phyloP scores from a whole-genome alignment of 1,140 invertebrate genomes.

The Helicoverpa zea region DNA sequence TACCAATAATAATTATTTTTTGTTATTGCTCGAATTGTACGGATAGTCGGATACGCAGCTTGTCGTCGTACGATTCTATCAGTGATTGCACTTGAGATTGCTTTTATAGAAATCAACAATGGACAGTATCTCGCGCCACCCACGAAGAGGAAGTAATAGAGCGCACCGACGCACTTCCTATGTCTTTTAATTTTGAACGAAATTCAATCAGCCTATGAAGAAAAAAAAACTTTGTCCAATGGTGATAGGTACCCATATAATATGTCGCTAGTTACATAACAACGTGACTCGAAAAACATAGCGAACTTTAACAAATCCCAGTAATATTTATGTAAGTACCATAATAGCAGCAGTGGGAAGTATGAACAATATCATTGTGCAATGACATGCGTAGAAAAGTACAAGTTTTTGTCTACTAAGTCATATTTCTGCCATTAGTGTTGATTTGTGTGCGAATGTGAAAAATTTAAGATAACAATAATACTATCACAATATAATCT shows the following conservation, averaged over 20 bases:
- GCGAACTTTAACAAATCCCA: conserved; percentile 8
- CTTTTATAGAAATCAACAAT: conserved; percentile 39
- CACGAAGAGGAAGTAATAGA: conserved; percentile 30
- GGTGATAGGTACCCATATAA: neutral
- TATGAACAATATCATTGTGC: conserved; percentile 1
- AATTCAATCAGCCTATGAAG: conserved; percentile 17
- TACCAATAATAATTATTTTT: conserved; percentile 4
- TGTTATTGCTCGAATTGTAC: neutral
- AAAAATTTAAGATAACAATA: too few species aligned
- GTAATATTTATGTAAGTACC: conserved; percentile 7
- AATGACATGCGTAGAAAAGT: neutral
- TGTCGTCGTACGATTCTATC: conserved; percentile 14
- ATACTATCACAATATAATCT: too few species aligned
- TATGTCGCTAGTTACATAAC: neutral
- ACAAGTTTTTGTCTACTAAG: neutral
- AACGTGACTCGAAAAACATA: neutral
- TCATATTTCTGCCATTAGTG: neutral
- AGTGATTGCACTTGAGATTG: conserved; percentile 34
- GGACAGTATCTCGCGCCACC: conserved; percentile 35
- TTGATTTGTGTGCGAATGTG: too few species aligned
- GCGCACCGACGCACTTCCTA: conserved; percentile 15
- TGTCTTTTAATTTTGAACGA: conserved; percentile 26
- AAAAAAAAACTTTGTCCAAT: conserved; percentile 11
- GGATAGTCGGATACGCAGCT: neutral
- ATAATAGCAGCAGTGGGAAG: conserved; percentile 4